A percentile compares a stretch with the other conserved stretches of the same genome.
Evolutionary conservation across 2,113 vertebrate species (phyloP).

Genomic region (Perccottus glenii): DNA sequence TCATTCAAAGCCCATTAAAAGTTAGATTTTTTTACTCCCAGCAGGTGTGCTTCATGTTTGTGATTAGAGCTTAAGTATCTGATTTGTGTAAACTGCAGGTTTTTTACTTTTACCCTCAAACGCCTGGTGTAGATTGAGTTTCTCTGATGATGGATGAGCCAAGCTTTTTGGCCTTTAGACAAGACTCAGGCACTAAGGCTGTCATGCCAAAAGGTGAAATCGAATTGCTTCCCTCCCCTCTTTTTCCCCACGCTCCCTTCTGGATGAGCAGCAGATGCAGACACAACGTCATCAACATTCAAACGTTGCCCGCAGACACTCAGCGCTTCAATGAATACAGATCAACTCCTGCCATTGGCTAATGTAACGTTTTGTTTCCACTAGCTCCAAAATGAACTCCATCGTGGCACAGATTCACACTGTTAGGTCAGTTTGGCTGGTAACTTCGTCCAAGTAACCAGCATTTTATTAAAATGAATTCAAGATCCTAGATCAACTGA

Average conservation of each 20-base stretch:
- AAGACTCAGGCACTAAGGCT: conserved; percentile 29
- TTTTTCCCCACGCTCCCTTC: conserved; percentile 7
- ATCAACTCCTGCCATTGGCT: conserved; percentile 42
- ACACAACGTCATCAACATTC: conserved; percentile 58
- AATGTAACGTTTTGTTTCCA: conserved; percentile 52
- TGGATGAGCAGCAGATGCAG: conserved; percentile 51
- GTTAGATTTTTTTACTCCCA: background rate
- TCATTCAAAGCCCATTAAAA: conserved; percentile 33
- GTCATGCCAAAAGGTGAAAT: conserved; percentile 59
- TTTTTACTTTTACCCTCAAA: conserved; percentile 2
- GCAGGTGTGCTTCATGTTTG: background rate
- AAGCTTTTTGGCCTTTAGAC: conserved; percentile 45
- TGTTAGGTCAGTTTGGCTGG: conserved; percentile 40
- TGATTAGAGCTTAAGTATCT: conserved; percentile 4
- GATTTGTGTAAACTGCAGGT: conserved; percentile 17
- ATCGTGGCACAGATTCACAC: conserved; percentile 16
- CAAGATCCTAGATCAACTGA: background rate
- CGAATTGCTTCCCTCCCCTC: conserved; percentile 18
- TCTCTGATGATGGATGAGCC: conserved; percentile 49
- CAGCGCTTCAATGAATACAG: conserved; percentile 59
- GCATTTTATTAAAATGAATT: background rate
- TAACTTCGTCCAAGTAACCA: background rate
- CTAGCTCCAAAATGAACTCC: conserved; percentile 51
- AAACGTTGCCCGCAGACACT: conserved; percentile 33
- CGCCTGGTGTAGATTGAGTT: conserved; percentile 6